A percentile compares a stretch with the other conserved stretches of the same genome.
phyloP scores from a whole-genome alignment of 2,888 invertebrate species.

The Aplocera efformata region DNA sequence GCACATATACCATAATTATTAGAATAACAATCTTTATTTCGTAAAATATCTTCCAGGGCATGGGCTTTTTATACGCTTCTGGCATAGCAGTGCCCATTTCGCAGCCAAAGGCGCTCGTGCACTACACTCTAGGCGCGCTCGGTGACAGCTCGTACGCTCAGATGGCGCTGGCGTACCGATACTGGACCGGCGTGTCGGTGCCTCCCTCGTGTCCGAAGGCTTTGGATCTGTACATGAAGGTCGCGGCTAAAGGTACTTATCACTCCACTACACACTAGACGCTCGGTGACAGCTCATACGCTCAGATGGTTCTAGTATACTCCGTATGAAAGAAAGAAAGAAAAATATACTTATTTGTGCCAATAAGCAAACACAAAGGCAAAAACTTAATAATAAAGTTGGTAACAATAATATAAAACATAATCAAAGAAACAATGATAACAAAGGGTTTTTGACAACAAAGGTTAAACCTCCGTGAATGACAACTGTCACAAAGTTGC shows the following conservation, averaged over 20 bases:
- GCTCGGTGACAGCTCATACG: conserved; percentile 96
- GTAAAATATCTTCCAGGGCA: conserved; percentile 86
- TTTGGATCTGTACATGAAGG: conserved; percentile 93
- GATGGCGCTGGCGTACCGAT: conserved; percentile 97
- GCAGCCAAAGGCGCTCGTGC: conserved; percentile 92
- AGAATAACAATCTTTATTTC: too few species aligned
- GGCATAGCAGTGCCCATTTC: conserved; percentile 94
- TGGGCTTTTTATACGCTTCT: conserved; percentile 92
- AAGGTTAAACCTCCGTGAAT: too few species aligned
- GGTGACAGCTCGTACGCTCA: conserved; percentile 96
- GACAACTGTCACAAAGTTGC: too few species aligned
- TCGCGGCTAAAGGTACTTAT: conserved; percentile 89
- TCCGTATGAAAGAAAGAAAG: too few species aligned
- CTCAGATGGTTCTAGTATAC: conserved; percentile 98
- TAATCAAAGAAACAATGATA: too few species aligned
- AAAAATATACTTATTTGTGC: too few species aligned
- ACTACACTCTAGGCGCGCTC: conserved; percentile 94
- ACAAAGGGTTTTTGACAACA: too few species aligned
- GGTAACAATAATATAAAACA: too few species aligned
- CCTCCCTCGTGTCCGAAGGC: conserved; percentile 94
- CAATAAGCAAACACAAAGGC: too few species aligned
- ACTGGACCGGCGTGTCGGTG: conserved; percentile 95
- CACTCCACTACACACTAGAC: conserved; percentile 92
- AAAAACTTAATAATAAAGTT: too few species aligned
- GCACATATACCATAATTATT: too few species aligned